phyloP scores from a whole-genome alignment of 2,113 vertebrate genomes.

The Forbesichthys papilliferus region DNA sequence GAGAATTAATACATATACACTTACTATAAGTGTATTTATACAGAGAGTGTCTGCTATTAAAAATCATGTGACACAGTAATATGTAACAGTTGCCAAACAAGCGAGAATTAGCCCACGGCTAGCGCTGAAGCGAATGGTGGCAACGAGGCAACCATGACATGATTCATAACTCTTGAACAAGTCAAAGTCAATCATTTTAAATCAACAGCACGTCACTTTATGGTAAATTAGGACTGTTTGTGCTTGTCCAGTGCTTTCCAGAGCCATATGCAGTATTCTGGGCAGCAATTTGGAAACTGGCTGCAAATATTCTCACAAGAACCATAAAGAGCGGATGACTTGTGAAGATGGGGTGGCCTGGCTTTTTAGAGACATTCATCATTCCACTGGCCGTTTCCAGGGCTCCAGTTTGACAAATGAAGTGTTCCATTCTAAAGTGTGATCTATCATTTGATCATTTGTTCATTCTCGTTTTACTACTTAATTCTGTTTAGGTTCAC shows the following conservation, averaged over 20 bases:
- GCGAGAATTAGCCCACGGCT: conserved; percentile 10
- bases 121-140: conserved; percentile 12
- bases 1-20: conserved; percentile 17
- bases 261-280: conserved; percentile 28
- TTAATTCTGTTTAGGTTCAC: no score
- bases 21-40: conserved; percentile 30
- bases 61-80: conserved; percentile 15
- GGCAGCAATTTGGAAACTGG: conserved; percentile 43
- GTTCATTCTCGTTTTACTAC: no score
- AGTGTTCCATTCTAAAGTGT: conserved; percentile 33
- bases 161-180: conserved; percentile 33
- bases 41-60: conserved; percentile 1
- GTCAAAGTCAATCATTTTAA: conserved; percentile 45
- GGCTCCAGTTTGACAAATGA: conserved; percentile 28
- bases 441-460: conserved; percentile 11
- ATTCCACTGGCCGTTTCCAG: conserved; percentile 45
- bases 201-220: conserved; percentile 34
- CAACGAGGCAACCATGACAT: conserved; percentile 19
- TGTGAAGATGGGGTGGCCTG: conserved; percentile 25
- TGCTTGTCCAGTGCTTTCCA: conserved; percentile 16
- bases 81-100: conserved; percentile 18
- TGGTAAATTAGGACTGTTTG: conserved; percentile 38
- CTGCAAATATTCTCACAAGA: conserved; percentile 48
- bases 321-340: conserved; percentile 37
- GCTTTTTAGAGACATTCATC: conserved; percentile 38